phyloP scores from a whole-genome alignment of 2,888 invertebrate species.

The Ophion obscuratus region DNA sequence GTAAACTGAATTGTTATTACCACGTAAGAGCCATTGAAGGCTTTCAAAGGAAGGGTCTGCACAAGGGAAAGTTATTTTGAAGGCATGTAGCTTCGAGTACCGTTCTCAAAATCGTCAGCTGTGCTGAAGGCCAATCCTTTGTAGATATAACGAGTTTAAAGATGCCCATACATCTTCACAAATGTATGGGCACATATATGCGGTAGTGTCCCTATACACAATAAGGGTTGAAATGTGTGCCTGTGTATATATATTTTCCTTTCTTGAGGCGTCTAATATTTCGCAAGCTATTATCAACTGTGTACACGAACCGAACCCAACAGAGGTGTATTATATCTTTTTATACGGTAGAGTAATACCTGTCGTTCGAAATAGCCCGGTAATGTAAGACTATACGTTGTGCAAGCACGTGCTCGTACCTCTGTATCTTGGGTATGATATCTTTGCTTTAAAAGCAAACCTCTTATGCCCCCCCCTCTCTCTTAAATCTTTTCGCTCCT shows the following conservation, averaged over 20 bases:
- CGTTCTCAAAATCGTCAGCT: not conserved
- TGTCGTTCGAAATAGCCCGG: conserved; percentile 28
- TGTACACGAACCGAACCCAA: conserved; percentile 41
- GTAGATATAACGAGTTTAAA: not conserved
- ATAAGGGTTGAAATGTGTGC: not conserved
- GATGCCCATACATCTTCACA: no score
- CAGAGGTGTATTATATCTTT: conserved; percentile 39
- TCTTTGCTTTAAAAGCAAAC: not conserved
- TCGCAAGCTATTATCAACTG: conserved; percentile 60
- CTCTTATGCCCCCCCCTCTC: not conserved
- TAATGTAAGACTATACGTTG: conserved; percentile 54
- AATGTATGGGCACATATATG: not conserved
- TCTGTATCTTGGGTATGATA: conserved; percentile 35
- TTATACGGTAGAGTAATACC: conserved; percentile 17
- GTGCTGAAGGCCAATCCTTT: not conserved
- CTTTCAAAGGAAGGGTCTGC: not conserved
- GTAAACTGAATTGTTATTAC: not conserved
- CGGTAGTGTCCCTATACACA: not conserved
- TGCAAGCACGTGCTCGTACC: conserved; percentile 49
- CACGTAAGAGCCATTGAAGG: not conserved
- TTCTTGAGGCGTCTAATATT: conserved; percentile 56
- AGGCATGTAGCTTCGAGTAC: not conserved
- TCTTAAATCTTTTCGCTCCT: no score
- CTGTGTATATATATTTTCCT: not conserved
- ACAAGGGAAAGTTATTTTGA: not conserved